Percentiles rank a stretch among this genome's conserved stretches.
Evolutionary conservation across 2,888 invertebrate species (phyloP).

Genomic region (Microctonus hyperodae): DNA sequence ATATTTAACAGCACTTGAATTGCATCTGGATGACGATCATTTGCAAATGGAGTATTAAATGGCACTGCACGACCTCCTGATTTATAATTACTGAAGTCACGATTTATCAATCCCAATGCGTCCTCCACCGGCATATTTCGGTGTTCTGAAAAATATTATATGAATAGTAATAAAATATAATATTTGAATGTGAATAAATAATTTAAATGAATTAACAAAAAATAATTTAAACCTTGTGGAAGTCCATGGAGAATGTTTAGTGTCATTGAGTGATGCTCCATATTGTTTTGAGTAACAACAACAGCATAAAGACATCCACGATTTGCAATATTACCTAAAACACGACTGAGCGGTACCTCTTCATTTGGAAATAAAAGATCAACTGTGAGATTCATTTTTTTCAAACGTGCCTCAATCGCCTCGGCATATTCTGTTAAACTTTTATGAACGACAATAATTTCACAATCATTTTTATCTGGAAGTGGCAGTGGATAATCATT

Average conservation of each 20-base stretch:
- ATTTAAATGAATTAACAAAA: too few species aligned
- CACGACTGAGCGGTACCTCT: conserved; percentile 79
- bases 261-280: conserved; percentile 85
- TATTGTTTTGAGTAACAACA: conserved; percentile 84
- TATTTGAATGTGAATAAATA: neutral
- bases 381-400: conserved; percentile 79
- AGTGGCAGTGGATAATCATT: conserved; percentile 48
- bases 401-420: conserved; percentile 82
- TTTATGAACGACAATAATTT: conserved; percentile 87
- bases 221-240: conserved; percentile 93
- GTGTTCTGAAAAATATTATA: conserved; percentile 73
- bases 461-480: conserved; percentile 82
- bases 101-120: conserved; percentile 79
- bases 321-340: conserved; percentile 86
- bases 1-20: conserved; percentile 70
- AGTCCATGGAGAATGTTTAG: conserved; percentile 90
- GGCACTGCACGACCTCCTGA: conserved; percentile 68
- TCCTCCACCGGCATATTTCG: conserved; percentile 96
- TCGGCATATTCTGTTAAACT: conserved; percentile 87
- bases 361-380: conserved; percentile 92
- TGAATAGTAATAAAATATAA: neutral
- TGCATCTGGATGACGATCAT: conserved; percentile 63
- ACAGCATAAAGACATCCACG: conserved; percentile 91
- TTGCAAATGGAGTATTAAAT: conserved; percentile 64
- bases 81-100: conserved; percentile 73